Percentiles rank a stretch among this genome's conserved stretches.
phyloP scores from a whole-genome alignment of 2,888 invertebrate genomes.

The Alcis repandata region DNA sequence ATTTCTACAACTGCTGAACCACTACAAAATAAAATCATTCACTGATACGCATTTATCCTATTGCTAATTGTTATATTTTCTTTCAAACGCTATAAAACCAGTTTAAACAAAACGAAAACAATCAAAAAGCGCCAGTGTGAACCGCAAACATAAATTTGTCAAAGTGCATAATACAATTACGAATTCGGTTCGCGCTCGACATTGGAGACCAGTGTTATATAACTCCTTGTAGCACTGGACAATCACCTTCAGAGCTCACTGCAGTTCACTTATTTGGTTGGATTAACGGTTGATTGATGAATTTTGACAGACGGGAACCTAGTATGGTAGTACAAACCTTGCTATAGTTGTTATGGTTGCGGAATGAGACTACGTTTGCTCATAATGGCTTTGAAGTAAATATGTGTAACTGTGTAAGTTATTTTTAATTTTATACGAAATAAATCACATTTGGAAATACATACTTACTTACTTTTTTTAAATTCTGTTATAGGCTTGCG shows the following conservation, averaged over 20 bases:
- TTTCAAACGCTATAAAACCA: too few species aligned
- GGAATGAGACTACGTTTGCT: neutral
- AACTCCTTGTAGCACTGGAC: conserved; percentile 16
- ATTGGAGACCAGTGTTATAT: conserved; percentile 32
- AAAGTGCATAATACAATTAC: conserved; percentile 26
- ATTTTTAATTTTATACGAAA: too few species aligned
- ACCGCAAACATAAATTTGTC: conserved; percentile 27
- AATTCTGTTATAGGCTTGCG: too few species aligned
- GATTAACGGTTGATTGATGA: conserved; percentile 23
- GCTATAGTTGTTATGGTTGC: neutral
- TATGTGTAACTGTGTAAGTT: neutral
- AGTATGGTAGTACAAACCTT: neutral
- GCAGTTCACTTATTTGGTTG: conserved; percentile 28
- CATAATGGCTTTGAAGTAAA: neutral
- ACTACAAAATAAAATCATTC: too few species aligned
- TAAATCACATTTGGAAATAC: too few species aligned
- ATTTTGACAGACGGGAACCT: neutral
- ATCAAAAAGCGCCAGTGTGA: neutral
- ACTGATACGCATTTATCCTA: too few species aligned
- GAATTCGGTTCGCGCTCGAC: conserved; percentile 26
- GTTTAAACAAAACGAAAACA: too few species aligned
- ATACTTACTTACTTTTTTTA: too few species aligned
- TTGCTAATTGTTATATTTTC: too few species aligned
- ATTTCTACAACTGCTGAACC: too few species aligned
- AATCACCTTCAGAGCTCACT: conserved; percentile 21